These are phyloP conservation scores for Norana najaformis DNA, from an alignment of 2,888 invertebrate species.

Conservation along the genomic window DNA sequence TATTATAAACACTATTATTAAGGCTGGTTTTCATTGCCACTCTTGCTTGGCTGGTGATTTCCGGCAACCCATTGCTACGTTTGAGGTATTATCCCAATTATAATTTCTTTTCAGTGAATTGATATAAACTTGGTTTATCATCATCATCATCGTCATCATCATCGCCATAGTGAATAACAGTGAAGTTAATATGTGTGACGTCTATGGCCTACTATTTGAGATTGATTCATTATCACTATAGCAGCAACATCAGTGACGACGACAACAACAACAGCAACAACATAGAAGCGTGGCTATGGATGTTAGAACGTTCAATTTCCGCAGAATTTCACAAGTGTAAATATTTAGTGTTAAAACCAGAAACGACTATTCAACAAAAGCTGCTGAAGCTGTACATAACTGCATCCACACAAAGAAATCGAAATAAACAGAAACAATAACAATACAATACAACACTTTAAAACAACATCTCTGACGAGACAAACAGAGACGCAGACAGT, in stretches of 20 bases:
- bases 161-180: background rate
- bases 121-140: background rate
- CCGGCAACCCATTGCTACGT: too few relatives aligned
- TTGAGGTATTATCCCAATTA: too few relatives aligned
- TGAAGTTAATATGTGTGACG: background rate
- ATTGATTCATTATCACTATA: background rate
- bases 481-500: background rate
- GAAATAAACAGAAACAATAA: background rate
- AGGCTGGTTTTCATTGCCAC: background rate
- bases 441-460: background rate
- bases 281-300: too few relatives aligned
- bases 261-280: too few relatives aligned
- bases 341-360: background rate
- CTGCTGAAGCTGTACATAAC: background rate
- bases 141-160: background rate
- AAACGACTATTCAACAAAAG: background rate
- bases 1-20: background rate
- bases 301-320: background rate
- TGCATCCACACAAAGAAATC: background rate
- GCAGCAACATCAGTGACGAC: too few relatives aligned
- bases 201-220: background rate
- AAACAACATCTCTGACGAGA: background rate
- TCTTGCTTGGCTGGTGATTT: too few relatives aligned
- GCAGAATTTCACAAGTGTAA: constrained; percentile 1
- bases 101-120: too few relatives aligned